Evolutionary conservation across 2,113 vertebrate species (phyloP), one percentile per base, ranked within the genome.

Genomic region (Trinectes maculatus): DNA sequence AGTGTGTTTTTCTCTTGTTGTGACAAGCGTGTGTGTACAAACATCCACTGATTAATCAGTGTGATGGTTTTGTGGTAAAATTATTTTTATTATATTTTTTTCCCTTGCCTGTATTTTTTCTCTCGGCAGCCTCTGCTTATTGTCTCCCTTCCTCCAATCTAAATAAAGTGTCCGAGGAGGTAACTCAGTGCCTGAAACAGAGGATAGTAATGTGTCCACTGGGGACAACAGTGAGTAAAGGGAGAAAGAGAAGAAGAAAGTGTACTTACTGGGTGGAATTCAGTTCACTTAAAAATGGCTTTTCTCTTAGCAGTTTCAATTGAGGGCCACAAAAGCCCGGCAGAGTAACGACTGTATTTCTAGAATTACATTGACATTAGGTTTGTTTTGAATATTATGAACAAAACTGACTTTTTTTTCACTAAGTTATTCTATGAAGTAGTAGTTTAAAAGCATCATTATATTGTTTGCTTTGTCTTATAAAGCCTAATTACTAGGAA

Each of bases 211-310:
- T 64, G 13, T 61, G 60, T 79, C 83, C 85, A 52, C 26, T 8
- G 67, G 79, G 77, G 66, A 85, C 42, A 40, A 56, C 37, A 28
- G 58, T 15, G 57, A 82, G 67, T 3, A 34, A 37, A 49, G 71
- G 56, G 63, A 67, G 31, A 61, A 66, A 63, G 28, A 61, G 49
- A 71, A 76, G 36, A 61, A 71, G 71, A 64, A 54, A 55, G 54
- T 74, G 59, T 52, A 42, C 67, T 54, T 49, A 44, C 71, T 48
- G 46, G 37, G 31, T 43, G 54, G 72, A 87, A 86, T 91, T 65
- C 85, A 89, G 82, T 84, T 83, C 82, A 81, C 61, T 80, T 86
- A 88, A 86, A 86, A 89, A 86, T 58, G 43, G 37, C 39, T 71
- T 78, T 58, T 65, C 49, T 77, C 33, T 54, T 47, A 25, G 53